Percentiles rank a stretch among this genome's conserved stretches.
These are phyloP conservation scores for Psilanteris sp. DNA, from an alignment of 1,140 invertebrate species.

Conservation along the genomic window DNA sequence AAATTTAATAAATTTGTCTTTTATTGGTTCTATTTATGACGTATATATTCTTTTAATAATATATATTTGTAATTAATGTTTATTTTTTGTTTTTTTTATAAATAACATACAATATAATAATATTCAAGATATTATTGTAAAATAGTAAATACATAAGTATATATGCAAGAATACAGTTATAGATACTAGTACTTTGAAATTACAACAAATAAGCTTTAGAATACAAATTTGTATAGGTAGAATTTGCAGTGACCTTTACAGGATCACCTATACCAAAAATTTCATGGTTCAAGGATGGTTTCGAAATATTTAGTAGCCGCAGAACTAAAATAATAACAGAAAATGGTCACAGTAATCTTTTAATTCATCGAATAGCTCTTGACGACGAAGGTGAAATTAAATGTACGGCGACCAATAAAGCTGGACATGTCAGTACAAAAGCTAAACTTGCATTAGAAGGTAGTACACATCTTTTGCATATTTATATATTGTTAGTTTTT, in stretches of 20 bases:
- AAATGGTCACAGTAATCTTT: slow-evolving; percentile 87
- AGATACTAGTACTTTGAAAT: too few relatives aligned
- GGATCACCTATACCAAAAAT: slow-evolving; percentile 92
- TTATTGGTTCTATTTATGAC: too few relatives aligned
- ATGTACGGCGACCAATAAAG: slow-evolving; percentile 91
- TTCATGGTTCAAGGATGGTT: slow-evolving; percentile 95
- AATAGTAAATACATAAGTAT: too few relatives aligned
- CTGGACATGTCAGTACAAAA: slow-evolving; percentile 88
- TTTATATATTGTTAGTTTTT: too few relatives aligned
- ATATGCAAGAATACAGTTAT: too few relatives aligned
- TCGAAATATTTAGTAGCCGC: slow-evolving; percentile 90
- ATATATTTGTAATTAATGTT: too few relatives aligned
- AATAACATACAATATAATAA: too few relatives aligned
- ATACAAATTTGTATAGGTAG: slow-evolving; percentile 79
- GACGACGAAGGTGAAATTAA: slow-evolving; percentile 93
- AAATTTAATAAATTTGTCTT: neutral
- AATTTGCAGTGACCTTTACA: slow-evolving; percentile 89
- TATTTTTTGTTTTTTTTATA: too few relatives aligned
- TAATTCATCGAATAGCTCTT: slow-evolving; percentile 89
- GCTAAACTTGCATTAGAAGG: slow-evolving; percentile 86
- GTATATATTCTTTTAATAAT: too few relatives aligned
- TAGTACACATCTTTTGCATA: too few relatives aligned
- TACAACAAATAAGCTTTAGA: too few relatives aligned
- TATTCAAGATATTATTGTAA: too few relatives aligned
- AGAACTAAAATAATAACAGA: slow-evolving; percentile 88